Conservation (phyloP, 2,888 invertebrate species). For the Palloptera scutellata region DNA sequence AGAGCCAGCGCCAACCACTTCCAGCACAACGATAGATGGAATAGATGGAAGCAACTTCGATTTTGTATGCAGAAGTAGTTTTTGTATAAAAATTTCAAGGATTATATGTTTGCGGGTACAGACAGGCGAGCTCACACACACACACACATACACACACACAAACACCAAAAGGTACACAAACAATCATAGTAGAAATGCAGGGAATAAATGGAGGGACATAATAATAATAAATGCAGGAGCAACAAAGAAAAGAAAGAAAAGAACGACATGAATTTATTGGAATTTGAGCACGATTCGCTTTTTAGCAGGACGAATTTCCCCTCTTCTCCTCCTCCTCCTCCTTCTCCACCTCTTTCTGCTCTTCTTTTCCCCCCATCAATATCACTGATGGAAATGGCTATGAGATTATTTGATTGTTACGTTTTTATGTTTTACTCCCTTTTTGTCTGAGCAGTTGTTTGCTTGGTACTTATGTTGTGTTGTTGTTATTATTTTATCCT, state of each 20-base stretch:
- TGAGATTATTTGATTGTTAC: slow-evolving; percentile 33
- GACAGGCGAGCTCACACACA: background rate
- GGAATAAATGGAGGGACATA: too few relatives aligned
- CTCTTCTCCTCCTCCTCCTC: too few relatives aligned
- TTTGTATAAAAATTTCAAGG: slow-evolving; percentile 13
- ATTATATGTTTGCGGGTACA: slow-evolving; percentile 17
- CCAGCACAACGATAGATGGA: too few relatives aligned
- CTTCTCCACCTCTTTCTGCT: background rate
- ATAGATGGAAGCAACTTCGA: background rate
- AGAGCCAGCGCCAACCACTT: background rate
- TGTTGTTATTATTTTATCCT: background rate
- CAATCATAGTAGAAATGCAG: too few relatives aligned
- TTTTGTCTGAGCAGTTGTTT: background rate
- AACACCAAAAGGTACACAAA: background rate
- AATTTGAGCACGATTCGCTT: background rate
- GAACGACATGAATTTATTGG: background rate
- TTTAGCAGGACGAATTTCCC: too few relatives aligned
- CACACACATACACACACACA: background rate
- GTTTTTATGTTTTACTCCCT: slow-evolving; percentile 14
- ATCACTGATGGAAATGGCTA: slow-evolving; percentile 27
- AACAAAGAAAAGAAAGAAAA: background rate
- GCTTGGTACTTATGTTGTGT: background rate
- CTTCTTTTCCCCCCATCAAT: background rate
- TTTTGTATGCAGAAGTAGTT: slow-evolving; percentile 22
- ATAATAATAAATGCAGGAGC: slow-evolving; percentile 12